phyloP scores from a whole-genome alignment of 2,113 vertebrate species.

The Cranoglanis bouderius region DNA sequence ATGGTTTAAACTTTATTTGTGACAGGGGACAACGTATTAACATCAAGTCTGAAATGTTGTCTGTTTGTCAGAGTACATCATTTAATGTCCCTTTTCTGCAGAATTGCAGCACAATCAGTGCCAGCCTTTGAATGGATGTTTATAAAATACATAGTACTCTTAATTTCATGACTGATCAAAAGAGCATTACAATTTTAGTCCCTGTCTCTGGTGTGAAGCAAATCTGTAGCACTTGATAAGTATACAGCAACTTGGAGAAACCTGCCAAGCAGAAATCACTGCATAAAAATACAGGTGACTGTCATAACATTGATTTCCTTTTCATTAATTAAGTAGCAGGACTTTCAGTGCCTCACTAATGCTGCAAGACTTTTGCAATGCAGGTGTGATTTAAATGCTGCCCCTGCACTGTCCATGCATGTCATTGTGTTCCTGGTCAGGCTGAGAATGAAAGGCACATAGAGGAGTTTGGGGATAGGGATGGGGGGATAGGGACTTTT shows the following conservation, averaged over 20 bases:
- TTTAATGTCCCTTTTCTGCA: not conserved
- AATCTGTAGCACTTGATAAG: slow-evolving; percentile 14
- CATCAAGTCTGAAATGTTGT: too few species aligned
- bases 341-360: slow-evolving; percentile 48
- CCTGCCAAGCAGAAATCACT: not conserved
- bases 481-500: slow-evolving; percentile 1
- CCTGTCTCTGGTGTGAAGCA: too few species aligned
- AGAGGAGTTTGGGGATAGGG: slow-evolving; percentile 20
- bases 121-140: too few species aligned
- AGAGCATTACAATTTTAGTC: not conserved
- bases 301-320: slow-evolving; percentile 44
- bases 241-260: slow-evolving; percentile 3
- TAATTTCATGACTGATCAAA: slow-evolving; percentile 21
- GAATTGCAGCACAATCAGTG: not conserved
- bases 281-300: slow-evolving; percentile 35
- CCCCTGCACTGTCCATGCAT: slow-evolving; percentile 23
- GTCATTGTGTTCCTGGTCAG: slow-evolving; percentile 32
- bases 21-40: not conserved
- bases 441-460: not conserved
- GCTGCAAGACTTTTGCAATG: slow-evolving; percentile 29
- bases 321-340: slow-evolving; percentile 48
- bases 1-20: too few species aligned
- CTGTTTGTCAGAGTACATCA: not conserved
- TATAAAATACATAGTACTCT: not conserved
- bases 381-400: slow-evolving; percentile 37